Evolutionary conservation across 2,113 vertebrate species (phyloP), one percentile per base, ranked within the genome.

Genomic region (Bostrychus sinensis): DNA sequence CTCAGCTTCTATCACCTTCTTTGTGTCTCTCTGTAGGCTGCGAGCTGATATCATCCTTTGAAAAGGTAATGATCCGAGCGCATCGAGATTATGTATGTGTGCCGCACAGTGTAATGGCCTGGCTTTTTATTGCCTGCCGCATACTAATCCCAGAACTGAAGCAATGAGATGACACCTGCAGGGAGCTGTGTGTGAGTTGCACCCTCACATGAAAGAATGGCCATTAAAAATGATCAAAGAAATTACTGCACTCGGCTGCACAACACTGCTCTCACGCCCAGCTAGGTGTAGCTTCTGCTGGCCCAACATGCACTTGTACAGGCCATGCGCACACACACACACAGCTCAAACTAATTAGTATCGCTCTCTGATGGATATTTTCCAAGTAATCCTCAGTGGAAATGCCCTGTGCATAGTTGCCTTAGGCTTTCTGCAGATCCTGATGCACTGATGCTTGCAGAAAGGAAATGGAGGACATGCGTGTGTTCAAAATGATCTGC

Each of bases 211-310:
- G 86, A 91, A 92, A 91, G 88, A 88, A 84, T 89, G 81, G 79
- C 90, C 89, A 91, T 91, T 92, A 92, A 92, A 92, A 91, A 92
- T 90, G 88, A 92, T 91, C 89, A 90, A 93, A 92, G 89, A 90
- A 89, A 91, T 92, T 85, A 90, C 88, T 89, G 86, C 87, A 89
- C 84, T 86, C 74, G 65, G 82, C 86, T 79, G 85, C 86, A 90
- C 79, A 88, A 90, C 82, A 70, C 80, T 69, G 78, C 81, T 89
- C 85, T 84, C 80, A 73, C 55, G 78, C 85, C 86, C 80, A 74
- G 83, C 85, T 85, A 82, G 75, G 84, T 88, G 85, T 83, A 77
- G 72, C 72, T 84, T 81, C 74, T 36, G 64, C 53, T 85, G 65
- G 81, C 76, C 70, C 64, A 45, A 62, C 72, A 73, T 54, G 46